These are phyloP conservation scores for Otocyon megalotis DNA, from an alignment of 2,113 vertebrate genomes.

Conservation along the genomic window DNA sequence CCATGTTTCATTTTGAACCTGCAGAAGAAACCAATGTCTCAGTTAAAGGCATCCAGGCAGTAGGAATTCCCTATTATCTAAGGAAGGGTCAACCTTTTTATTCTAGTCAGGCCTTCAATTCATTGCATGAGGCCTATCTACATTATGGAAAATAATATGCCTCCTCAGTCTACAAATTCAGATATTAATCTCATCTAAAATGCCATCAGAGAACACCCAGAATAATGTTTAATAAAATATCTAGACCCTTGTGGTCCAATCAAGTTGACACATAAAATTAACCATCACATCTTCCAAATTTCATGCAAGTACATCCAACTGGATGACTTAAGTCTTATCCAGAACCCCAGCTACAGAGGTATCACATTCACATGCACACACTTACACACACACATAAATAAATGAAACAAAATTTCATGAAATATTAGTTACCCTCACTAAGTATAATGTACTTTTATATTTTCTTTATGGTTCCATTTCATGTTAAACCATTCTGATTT, in stretches of 20 bases:
- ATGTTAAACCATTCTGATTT: slow-evolving; percentile 45
- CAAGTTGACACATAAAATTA: not conserved
- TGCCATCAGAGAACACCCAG: not conserved
- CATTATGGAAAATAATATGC: not conserved
- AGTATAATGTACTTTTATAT: not conserved
- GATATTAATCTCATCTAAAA: slow-evolving; percentile 16
- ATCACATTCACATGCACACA: not conserved
- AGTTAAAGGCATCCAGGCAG: not conserved
- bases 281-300: not conserved
- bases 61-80: not conserved
- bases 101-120: not conserved
- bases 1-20: not conserved
- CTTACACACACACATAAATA: not conserved
- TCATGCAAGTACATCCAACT: not conserved
- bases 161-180: not conserved
- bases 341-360: not conserved
- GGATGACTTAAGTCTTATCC: not conserved
- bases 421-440: not conserved
- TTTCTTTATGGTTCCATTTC: not conserved
- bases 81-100: not conserved
- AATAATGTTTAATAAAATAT: not conserved
- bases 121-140: not conserved
- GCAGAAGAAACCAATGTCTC: not conserved
- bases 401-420: not conserved
- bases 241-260: not conserved